A percentile compares a stretch with the other conserved stretches of the same genome.
Evolutionary conservation across 2,888 invertebrate species (phyloP).

Genomic region (Apodemia zela): DNA sequence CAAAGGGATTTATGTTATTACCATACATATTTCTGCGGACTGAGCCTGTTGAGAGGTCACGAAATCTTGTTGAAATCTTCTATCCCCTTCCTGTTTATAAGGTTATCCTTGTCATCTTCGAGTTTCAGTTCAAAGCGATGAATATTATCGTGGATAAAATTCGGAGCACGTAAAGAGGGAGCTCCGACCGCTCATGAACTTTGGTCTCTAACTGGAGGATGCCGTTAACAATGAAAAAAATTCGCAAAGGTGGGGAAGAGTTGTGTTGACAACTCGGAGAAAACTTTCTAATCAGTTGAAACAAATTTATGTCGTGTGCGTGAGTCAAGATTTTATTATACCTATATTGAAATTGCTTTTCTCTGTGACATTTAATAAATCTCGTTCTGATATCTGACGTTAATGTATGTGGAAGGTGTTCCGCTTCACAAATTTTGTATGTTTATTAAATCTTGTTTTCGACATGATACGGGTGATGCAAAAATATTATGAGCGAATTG

Average conservation of each 20-base stretch:
- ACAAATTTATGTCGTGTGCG: conserved; percentile 74
- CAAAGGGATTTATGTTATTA: conserved; percentile 80
- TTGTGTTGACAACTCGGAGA: conserved; percentile 71
- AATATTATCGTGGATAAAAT: conserved; percentile 70
- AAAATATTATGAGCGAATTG: conserved; percentile 4
- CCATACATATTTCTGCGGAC: conserved; percentile 79
- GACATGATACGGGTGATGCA: conserved; percentile 10
- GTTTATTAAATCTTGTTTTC: conserved; percentile 15
- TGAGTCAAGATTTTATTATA: conserved; percentile 39
- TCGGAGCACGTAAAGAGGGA: conserved; percentile 67
- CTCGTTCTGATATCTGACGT: conserved; percentile 13
- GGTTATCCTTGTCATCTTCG: conserved; percentile 52
- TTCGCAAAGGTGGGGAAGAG: conserved; percentile 66
- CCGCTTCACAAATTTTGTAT: conserved; percentile 2
- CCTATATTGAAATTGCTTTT: conserved; percentile 22
- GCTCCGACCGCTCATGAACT: conserved; percentile 73
- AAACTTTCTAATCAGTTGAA: conserved; percentile 76
- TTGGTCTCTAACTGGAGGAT: conserved; percentile 68
- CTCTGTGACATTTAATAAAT: conserved; percentile 20
- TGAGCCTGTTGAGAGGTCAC: conserved; percentile 78
- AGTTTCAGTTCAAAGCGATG: conserved; percentile 69
- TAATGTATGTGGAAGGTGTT: conserved; percentile 15
- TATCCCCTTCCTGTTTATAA: conserved; percentile 47
- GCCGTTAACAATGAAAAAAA: conserved; percentile 71
- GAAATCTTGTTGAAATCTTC: conserved; percentile 65